A percentile compares a stretch with the other conserved stretches of the same genome.
These are phyloP conservation scores for Anthopleura sola DNA, from an alignment of 64 coral and sea anemone genomes.

Conservation along the genomic window DNA sequence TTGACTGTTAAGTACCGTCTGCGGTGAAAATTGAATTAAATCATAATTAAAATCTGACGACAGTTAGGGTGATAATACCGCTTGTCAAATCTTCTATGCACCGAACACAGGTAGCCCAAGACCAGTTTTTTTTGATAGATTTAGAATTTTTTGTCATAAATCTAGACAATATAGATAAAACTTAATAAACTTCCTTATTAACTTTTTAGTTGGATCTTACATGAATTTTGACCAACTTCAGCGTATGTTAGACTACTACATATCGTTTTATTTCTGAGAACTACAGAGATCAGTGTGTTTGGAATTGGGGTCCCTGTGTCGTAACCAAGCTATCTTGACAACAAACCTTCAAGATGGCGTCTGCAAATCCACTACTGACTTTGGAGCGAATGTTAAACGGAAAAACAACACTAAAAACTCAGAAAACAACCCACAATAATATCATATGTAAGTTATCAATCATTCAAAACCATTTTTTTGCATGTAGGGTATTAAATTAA, in stretches of 20 bases:
- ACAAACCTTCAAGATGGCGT: conserved; percentile 82
- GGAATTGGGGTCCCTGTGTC: background rate
- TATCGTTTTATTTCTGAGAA: too few relatives aligned
- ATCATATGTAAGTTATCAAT: conserved; percentile 81
- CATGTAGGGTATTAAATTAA: too few relatives aligned
- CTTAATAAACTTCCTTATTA: background rate
- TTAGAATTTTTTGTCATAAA: background rate
- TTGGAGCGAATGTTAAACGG: conserved; percentile 89
- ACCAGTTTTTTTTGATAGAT: background rate
- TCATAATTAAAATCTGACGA: background rate
- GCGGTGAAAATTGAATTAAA: background rate
- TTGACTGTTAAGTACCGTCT: background rate
- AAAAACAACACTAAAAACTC: conserved; percentile 89
- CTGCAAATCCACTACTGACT: conserved; percentile 61
- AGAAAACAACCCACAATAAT: conserved; percentile 85
- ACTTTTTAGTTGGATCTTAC: too few relatives aligned
- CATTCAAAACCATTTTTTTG: background rate
- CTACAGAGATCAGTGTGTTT: background rate
- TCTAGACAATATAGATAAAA: background rate
- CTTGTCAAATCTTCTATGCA: background rate
- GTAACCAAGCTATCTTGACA: background rate
- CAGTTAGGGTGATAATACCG: background rate
- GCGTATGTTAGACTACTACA: too few relatives aligned
- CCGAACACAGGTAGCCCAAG: background rate
- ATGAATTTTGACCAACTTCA: too few relatives aligned